Evolutionary conservation across 2,888 invertebrate species (phyloP).

Genomic region (Leucophora obtusa): DNA sequence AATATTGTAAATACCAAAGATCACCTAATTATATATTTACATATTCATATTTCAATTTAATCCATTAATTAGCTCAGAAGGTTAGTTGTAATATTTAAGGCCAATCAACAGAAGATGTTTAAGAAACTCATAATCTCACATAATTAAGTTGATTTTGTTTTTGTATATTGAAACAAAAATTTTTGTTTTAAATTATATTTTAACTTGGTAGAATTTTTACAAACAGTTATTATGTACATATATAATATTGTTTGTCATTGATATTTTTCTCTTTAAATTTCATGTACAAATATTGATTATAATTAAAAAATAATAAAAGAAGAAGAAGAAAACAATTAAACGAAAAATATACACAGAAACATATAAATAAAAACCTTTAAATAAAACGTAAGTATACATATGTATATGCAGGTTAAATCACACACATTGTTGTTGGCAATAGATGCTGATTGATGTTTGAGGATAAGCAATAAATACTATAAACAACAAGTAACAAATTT

Average conservation of each 20-base stretch:
- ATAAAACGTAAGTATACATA: neutral
- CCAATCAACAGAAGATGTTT: neutral
- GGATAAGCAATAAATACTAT: neutral
- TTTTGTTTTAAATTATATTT: neutral
- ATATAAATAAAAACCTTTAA: neutral
- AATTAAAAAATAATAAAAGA: neutral
- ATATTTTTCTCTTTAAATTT: neutral
- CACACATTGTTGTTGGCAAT: neutral
- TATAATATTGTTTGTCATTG: neutral
- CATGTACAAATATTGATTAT: conserved; percentile 2
- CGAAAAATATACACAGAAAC: neutral
- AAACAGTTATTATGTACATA: neutral
- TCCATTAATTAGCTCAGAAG: neutral
- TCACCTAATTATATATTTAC: neutral
- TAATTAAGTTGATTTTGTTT: neutral
- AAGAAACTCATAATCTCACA: neutral
- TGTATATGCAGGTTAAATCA: neutral
- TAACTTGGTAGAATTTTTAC: neutral
- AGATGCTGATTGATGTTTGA: conserved; percentile 13
- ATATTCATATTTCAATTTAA: neutral
- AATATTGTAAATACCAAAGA: neutral
- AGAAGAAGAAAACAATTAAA: neutral
- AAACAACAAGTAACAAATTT: neutral
- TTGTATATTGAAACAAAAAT: neutral
- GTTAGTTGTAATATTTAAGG: neutral